Evolutionary conservation across 1,140 invertebrate species (phyloP), one percentile per base, ranked within the genome.

Genomic region (Amyelois transitella): DNA sequence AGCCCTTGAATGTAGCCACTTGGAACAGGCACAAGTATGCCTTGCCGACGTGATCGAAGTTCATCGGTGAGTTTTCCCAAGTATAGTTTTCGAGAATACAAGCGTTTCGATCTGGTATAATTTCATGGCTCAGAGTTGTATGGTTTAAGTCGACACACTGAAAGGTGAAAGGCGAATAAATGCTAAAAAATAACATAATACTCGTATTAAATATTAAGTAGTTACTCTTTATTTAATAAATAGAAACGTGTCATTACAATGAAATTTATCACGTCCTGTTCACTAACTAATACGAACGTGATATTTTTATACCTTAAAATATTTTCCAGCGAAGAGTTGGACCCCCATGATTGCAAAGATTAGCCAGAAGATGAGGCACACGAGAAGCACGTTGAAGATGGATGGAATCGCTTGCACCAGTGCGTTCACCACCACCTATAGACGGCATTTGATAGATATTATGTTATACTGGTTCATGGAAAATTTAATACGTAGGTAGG

Each of bases 41-140:
- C 91, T 98, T 98, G 28, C 97, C 94, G 7, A 99, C 97, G 88
- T 99, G 97, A 88, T 99, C 98, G 88, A 99, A 99, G 89, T 99
- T 99, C 93, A 99, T 98, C 59, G 93, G 93, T 28, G 97, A 97
- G 89, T 99, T 99, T 85, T 94, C 93, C 98, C 98, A 99, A 14
- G 95, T 96, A 72, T 95, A 95, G 81, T 98, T 97, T 88, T 96
- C 94, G 62, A 94, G 92, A 56, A 92, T 90, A 73, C 96, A 98
- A 20, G 94, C 94, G 73, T 94, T 94, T 75, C 90, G 89, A 77
- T 96, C 95, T 20, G 95, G 94, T 69, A 97, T 96, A 56, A 96
- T 96, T 85, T 96, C 94, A 69, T 92, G 92, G 78, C 94, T 96
- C 21, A 97, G 79, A 51, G 91, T 93, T 52, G 93, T 93, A 78